Base-by-base conservation (phyloP, 2,797 vertebrate genomes). In the Saxicola maurus region DNA sequence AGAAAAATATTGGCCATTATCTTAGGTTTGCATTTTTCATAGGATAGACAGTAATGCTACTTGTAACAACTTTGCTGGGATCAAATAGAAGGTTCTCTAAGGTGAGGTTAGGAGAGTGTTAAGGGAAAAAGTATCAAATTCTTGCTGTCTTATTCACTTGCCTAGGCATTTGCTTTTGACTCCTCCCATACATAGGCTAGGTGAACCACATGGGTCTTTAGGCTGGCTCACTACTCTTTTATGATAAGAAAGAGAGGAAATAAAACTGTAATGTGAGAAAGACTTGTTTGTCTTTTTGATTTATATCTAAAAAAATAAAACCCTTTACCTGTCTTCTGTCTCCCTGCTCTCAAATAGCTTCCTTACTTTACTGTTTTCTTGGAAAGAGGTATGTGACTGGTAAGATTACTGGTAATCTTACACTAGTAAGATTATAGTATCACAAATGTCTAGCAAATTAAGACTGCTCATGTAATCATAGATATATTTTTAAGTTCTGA, bases 361-460 rank as follows among this genome's bases (percentile, higher is more conserved):
- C 69, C 92, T 87, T 94, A 89, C 82, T 87, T 91, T 89, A 90
- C 81, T 78, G 55, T 93, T 92, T 92, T 79, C 94, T 94, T 91
- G 81, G 94, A 94, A 86, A 72, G 80, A 93, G 86, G 86, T 92
- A 92, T 81, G 79, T 95, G 80, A 76, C 66, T 79, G 77, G 38
- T 93, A 95, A 87, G 59, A 86, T 84, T 79, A 28, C 74, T 65
- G 67, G 51, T 68, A 75, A 68, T 90, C 84, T 81, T 72, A 84
- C 80, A 51, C 7, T 66, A 19, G 46, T 68, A 85, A 72, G 30
- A 72, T 46, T 59, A 40, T 45, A 48, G 14, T 64, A 35, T 69
- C 76, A 76, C 43, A 81, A 73, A 91, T 56, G 33, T 72, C 52
- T 90, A 81, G 56, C 51, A 92, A 82, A 72, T 82, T 37, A 78